A percentile compares a stretch with the other conserved stretches of the same genome.
Evolutionary conservation across 1,140 invertebrate genomes (phyloP).

Genomic region (Drosophila fuyamai): DNA sequence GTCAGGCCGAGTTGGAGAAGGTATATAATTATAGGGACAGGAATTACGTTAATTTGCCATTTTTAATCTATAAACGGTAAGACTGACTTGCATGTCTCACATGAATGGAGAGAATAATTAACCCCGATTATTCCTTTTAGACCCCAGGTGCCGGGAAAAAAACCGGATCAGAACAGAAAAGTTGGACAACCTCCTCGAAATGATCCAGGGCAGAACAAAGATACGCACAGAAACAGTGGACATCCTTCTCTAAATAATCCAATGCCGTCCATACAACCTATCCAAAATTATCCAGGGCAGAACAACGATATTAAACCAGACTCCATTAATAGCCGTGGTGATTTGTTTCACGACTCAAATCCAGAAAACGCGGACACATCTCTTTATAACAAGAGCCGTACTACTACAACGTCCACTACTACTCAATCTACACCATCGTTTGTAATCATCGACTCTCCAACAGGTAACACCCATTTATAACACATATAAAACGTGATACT

Average conservation of each 20-base stretch:
- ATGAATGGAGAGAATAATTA: neutral
- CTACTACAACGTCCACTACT: neutral
- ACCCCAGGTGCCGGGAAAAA: constrained; percentile 13
- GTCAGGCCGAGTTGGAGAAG: neutral
- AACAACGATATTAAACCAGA: neutral
- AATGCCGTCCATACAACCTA: no score
- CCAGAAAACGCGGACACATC: constrained; percentile 50
- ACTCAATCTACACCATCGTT: neutral
- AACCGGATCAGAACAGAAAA: no score
- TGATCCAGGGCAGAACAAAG: no score
- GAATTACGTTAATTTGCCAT: no score
- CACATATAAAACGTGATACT: no score
- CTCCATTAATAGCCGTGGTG: constrained; percentile 9
- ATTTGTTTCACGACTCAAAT: constrained; percentile 52
- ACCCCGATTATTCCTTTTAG: constrained; percentile 15
- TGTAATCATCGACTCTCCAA: neutral
- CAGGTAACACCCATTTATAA: neutral
- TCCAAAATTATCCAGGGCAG: neutral
- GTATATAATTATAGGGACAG: no score
- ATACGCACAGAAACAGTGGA: no score
- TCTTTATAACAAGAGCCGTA: constrained; percentile 1
- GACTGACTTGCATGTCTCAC: neutral
- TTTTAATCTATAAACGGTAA: neutral
- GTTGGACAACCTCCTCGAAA: no score
- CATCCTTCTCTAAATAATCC: no score